Conservation (phyloP, 2,888 invertebrate genomes). For the Apodemia mormo region DNA sequence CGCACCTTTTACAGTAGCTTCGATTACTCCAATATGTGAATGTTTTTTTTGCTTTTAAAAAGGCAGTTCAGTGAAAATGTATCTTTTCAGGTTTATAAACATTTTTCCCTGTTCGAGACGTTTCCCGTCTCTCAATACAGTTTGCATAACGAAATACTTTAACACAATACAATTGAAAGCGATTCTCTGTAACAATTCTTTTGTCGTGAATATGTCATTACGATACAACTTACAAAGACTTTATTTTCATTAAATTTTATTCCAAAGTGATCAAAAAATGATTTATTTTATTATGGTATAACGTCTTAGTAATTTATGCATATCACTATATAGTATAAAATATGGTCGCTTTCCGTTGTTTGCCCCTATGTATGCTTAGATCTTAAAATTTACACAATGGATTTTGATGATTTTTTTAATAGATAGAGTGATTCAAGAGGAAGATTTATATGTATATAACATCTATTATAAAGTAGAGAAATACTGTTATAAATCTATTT, state of each 20-base stretch:
- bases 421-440: too few relatives aligned
- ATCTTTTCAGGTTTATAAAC: slow-evolving; percentile 10
- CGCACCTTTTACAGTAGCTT: neutral
- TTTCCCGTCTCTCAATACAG: slow-evolving; percentile 12
- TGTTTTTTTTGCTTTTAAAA: neutral
- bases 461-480: too few relatives aligned
- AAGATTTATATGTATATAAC: too few relatives aligned
- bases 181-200: slow-evolving; percentile 11
- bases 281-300: neutral
- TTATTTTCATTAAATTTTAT: neutral
- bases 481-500: too few relatives aligned
- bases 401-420: too few relatives aligned
- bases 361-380: too few relatives aligned
- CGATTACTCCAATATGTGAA: neutral
- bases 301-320: too few relatives aligned
- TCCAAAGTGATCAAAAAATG: neutral
- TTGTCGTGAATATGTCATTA: slow-evolving; percentile 13
- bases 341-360: too few relatives aligned
- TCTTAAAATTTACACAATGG: too few relatives aligned
- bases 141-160: slow-evolving; percentile 15
- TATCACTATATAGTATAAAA: too few relatives aligned
- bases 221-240: neutral
- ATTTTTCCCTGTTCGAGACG: slow-evolving; percentile 9
- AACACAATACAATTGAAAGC: slow-evolving; percentile 8
- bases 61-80: neutral